Evolutionary conservation across 2,888 invertebrate genomes (phyloP).

Genomic region (Cotesia congregata): DNA sequence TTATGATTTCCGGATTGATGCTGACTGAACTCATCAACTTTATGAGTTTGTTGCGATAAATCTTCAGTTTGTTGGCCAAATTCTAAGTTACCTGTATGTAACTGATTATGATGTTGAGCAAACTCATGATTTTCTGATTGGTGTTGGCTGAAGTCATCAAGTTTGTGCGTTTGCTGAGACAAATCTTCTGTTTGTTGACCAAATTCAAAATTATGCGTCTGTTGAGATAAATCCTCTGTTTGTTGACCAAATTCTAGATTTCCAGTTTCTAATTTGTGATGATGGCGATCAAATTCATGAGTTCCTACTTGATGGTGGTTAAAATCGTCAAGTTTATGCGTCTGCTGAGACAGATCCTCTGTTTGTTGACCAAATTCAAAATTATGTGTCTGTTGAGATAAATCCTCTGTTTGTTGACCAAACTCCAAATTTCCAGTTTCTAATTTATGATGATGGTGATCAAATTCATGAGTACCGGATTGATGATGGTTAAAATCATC

Average conservation of each 20-base stretch:
- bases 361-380: constrained; percentile 36
- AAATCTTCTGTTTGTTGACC: not conserved
- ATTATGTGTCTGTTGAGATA: not conserved
- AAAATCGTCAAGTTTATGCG: constrained; percentile 26
- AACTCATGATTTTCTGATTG: constrained; percentile 41
- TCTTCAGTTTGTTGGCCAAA: constrained; percentile 46
- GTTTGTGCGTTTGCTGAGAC: constrained; percentile 35
- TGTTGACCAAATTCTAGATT: too few relatives aligned
- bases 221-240: constrained; percentile 20
- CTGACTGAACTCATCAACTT: constrained; percentile 33
- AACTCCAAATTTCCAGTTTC: constrained; percentile 44
- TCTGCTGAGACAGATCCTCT: constrained; percentile 56
- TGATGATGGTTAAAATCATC: constrained; percentile 31
- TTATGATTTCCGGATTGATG: constrained; percentile 33
- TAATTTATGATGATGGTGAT: constrained; percentile 45
- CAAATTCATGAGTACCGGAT: constrained; percentile 42
- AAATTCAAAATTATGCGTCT: too few relatives aligned
- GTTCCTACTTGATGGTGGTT: constrained; percentile 45
- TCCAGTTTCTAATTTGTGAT: constrained; percentile 1
- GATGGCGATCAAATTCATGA: constrained; percentile 43
- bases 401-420: constrained; percentile 44
- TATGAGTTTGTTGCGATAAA: constrained; percentile 48
- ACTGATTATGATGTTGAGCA: constrained; percentile 21
- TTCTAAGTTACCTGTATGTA: not conserved
- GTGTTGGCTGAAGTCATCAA: constrained; percentile 44